These are phyloP conservation scores for Potorous gilbertii DNA, from an alignment of 2,797 vertebrate species.

Conservation along the genomic window DNA sequence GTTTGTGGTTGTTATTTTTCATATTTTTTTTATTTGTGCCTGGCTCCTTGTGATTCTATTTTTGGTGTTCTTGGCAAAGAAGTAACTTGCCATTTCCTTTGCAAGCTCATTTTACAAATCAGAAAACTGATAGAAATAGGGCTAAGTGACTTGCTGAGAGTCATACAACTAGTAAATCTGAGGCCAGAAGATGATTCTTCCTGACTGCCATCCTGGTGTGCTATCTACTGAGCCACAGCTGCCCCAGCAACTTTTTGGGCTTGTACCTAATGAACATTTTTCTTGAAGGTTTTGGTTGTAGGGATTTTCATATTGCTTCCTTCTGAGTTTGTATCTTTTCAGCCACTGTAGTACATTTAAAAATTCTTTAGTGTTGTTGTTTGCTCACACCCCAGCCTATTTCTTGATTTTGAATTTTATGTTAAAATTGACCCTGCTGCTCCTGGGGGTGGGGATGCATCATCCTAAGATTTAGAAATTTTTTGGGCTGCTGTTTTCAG, in stretches of 20 bases:
- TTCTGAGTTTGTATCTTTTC: neutral
- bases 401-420: neutral
- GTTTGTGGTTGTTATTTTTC: too few relatives aligned
- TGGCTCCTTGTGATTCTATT: too few relatives aligned
- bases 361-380: neutral
- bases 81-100: too few relatives aligned
- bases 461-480: neutral
- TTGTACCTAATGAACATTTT: neutral
- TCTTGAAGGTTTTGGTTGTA: neutral
- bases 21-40: too few relatives aligned
- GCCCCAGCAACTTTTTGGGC: too few relatives aligned
- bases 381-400: neutral
- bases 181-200: too few relatives aligned
- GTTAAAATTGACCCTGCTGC: neutral
- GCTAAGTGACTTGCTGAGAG: neutral
- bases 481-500: neutral
- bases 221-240: neutral
- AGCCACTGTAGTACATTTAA: neutral
- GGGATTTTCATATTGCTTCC: neutral
- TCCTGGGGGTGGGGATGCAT: neutral
- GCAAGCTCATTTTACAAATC: too few relatives aligned
- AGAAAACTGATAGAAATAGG: too few relatives aligned
- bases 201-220: neutral
- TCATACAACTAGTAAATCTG: neutral
- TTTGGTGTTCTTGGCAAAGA: too few relatives aligned